These are phyloP conservation scores for Parnassius apollo DNA, from an alignment of 2,888 invertebrate species.

Conservation along the genomic window DNA sequence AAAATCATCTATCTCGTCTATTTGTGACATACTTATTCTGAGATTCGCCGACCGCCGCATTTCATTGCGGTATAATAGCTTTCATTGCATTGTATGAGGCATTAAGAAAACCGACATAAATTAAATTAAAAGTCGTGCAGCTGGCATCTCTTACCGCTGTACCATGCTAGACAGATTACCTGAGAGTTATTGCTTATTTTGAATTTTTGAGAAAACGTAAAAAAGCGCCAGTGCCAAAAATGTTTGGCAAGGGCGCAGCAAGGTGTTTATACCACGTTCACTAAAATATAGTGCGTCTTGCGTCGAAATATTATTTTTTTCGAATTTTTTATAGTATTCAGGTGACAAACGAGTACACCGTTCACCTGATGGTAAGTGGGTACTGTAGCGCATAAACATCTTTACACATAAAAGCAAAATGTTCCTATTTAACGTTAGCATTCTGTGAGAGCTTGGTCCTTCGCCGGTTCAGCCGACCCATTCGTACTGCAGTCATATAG, in stretches of 20 bases:
- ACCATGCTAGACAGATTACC: constrained; percentile 52
- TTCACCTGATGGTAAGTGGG: no score
- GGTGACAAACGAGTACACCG: no score
- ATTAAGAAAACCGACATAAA: constrained; percentile 37
- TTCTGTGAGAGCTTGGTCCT: no score
- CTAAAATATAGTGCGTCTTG: constrained; percentile 37
- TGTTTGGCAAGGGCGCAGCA: constrained; percentile 41
- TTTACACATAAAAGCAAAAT: no score
- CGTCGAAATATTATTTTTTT: neutral
- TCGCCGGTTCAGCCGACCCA: no score
- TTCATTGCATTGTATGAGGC: constrained; percentile 43
- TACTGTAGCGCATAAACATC: no score
- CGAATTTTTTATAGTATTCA: no score
- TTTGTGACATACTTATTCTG: neutral
- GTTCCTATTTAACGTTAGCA: no score
- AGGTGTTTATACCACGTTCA: constrained; percentile 47
- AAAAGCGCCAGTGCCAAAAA: constrained; percentile 46
- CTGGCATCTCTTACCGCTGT: constrained; percentile 40
- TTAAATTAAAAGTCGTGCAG: constrained; percentile 38
- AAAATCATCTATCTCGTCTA: neutral
- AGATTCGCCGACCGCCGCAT: neutral
- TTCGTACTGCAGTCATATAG: no score
- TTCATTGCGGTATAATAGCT: constrained; percentile 23
- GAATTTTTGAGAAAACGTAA: constrained; percentile 38
- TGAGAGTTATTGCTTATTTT: constrained; percentile 49